Conservation (phyloP, 2,888 invertebrate genomes). For the Rhingia campestris region DNA sequence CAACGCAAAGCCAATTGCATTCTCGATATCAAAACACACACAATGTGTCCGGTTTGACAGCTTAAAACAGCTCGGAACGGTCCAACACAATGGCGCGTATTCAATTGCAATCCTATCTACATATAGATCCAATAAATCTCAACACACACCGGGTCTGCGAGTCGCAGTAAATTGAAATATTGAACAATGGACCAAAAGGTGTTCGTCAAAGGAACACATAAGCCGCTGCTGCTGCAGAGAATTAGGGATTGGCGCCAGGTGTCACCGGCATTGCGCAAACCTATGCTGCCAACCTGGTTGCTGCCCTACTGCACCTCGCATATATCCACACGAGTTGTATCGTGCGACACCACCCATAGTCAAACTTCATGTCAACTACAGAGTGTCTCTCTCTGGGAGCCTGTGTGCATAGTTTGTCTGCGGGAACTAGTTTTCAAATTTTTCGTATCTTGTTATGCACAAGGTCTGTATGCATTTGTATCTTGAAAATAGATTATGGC, state of each 20-base stretch:
- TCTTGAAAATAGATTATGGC: constrained; percentile 16
- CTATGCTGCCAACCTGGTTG: neutral
- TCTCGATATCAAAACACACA: constrained; percentile 11
- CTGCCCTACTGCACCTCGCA: constrained; percentile 23
- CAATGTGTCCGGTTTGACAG: constrained; percentile 54
- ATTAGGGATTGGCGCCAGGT: constrained; percentile 72
- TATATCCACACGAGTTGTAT: neutral
- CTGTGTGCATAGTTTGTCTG: constrained; percentile 26
- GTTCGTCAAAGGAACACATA: constrained; percentile 41
- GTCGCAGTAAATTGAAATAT: constrained; percentile 51
- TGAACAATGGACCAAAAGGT: constrained; percentile 56
- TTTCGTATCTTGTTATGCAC: constrained; percentile 10
- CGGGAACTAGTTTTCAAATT: constrained; percentile 52
- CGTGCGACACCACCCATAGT: constrained; percentile 50
- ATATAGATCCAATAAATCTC: constrained; percentile 58
- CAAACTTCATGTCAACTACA: constrained; percentile 47
- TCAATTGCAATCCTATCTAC: constrained; percentile 13
- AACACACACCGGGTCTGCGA: constrained; percentile 24
- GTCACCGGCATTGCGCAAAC: constrained; percentile 69
- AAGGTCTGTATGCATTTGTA: constrained; percentile 33
- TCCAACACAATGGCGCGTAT: constrained; percentile 19
- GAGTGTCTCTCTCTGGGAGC: constrained; percentile 29
- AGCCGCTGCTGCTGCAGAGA: constrained; percentile 11
- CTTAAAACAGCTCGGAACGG: constrained; percentile 32
- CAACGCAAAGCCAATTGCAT: neutral